These are phyloP conservation scores for Pipa parva DNA, from an alignment of 2,113 vertebrate species.

Conservation along the genomic window DNA sequence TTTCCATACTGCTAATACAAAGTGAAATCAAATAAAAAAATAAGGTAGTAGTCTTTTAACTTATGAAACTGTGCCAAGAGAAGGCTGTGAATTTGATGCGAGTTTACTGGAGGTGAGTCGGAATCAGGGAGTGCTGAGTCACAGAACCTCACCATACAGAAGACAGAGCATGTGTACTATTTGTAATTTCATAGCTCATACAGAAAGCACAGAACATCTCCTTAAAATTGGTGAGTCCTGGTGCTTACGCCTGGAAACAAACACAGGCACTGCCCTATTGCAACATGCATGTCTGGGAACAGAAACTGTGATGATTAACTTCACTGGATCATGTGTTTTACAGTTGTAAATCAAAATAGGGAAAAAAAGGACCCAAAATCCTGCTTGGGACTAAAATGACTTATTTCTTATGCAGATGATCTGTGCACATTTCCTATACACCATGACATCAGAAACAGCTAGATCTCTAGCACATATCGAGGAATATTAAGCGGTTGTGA, in stretches of 20 bases:
- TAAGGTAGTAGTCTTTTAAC: background rate
- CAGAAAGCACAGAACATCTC: background rate
- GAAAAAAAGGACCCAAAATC: constrained; percentile 15
- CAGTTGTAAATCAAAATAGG: constrained; percentile 25
- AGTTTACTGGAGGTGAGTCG: too few relatives aligned
- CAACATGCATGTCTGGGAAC: background rate
- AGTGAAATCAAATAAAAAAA: background rate
- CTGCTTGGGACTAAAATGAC: constrained; percentile 21
- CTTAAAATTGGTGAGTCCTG: background rate
- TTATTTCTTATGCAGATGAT: background rate
- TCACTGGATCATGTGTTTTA: constrained; percentile 25
- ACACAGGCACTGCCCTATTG: background rate
- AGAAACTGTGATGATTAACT: background rate
- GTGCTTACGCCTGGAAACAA: background rate
- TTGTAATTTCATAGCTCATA: background rate
- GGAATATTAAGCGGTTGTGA: too few relatives aligned
- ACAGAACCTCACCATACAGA: background rate
- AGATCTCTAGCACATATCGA: too few relatives aligned
- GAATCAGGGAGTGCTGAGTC: background rate
- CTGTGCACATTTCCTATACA: background rate
- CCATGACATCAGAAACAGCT: too few relatives aligned
- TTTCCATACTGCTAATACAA: too few relatives aligned
- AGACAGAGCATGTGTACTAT: background rate
- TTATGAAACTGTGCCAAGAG: background rate
- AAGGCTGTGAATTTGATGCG: too few relatives aligned